Evolutionary conservation across 1,140 invertebrate species (phyloP).

Genomic region (Ips typographus): DNA sequence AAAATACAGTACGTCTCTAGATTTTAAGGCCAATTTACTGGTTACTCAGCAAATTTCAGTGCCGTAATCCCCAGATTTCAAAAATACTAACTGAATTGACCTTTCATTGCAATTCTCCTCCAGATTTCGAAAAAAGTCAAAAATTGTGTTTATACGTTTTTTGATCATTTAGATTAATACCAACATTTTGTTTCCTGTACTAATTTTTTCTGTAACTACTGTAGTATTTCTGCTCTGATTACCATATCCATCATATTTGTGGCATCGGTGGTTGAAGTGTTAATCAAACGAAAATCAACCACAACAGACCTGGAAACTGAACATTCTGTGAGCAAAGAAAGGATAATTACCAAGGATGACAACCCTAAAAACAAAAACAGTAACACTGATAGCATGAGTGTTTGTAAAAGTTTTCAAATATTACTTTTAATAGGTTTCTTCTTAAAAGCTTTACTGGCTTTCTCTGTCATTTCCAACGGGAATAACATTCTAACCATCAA

Average conservation of each 20-base stretch:
- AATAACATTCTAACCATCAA: slow-evolving; percentile 63
- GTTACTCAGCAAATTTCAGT: too few species aligned
- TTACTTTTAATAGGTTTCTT: slow-evolving; percentile 45
- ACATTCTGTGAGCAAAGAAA: slow-evolving; percentile 24
- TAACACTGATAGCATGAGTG: slow-evolving; percentile 11
- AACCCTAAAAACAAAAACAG: slow-evolving; percentile 25
- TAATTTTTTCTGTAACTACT: neutral
- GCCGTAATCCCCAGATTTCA: too few species aligned
- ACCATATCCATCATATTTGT: slow-evolving; percentile 41
- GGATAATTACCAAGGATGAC: slow-evolving; percentile 13
- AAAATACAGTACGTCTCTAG: too few species aligned
- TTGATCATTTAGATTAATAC: too few species aligned
- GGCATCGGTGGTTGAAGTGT: slow-evolving; percentile 43
- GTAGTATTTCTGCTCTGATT: slow-evolving; percentile 38
- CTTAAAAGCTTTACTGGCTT: slow-evolving; percentile 53
- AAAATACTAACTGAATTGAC: too few species aligned
- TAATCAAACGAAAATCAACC: slow-evolving; percentile 27
- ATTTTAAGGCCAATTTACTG: too few species aligned
- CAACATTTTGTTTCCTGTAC: too few species aligned
- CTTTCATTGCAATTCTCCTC: too few species aligned
- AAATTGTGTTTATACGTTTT: too few species aligned
- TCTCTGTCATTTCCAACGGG: slow-evolving; percentile 59
- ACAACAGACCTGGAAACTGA: neutral
- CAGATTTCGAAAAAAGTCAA: too few species aligned
- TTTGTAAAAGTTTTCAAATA: neutral